A percentile compares a stretch with the other conserved stretches of the same genome.
These are phyloP conservation scores for Drosophila miranda DNA, from an alignment of 1,140 invertebrate genomes.

Conservation along the genomic window DNA sequence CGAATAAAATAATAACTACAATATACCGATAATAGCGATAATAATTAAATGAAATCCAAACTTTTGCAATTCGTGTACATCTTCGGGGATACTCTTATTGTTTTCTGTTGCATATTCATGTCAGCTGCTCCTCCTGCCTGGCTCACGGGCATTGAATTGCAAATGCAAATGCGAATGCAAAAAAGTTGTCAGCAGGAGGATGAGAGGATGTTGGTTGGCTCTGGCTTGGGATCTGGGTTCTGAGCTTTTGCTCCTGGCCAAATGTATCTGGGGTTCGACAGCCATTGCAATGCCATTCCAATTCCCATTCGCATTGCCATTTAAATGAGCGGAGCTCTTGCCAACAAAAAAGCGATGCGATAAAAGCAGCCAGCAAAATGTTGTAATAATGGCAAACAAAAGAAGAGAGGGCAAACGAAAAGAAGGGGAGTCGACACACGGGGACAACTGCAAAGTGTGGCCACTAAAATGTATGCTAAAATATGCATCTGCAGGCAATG, in stretches of 20 bases:
- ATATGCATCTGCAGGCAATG: conserved; percentile 62
- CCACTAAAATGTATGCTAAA: conserved; percentile 64
- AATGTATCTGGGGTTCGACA: conserved; percentile 23
- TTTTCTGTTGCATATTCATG: conserved; percentile 49
- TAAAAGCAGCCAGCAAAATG: conserved; percentile 46
- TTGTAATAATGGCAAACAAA: conserved; percentile 61
- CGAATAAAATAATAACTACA: conserved; percentile 23
- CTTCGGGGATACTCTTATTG: conserved; percentile 6
- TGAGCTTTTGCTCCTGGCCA: conserved; percentile 21
- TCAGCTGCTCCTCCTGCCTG: conserved; percentile 19
- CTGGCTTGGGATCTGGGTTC: conserved; percentile 1
- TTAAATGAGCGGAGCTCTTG: conserved; percentile 31
- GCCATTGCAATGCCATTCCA: background rate
- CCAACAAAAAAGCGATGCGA: conserved; percentile 22
- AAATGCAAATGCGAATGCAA: conserved; percentile 43
- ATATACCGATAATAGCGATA: conserved; percentile 12
- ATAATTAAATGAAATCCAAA: conserved; percentile 27
- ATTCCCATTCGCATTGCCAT: conserved; percentile 22
- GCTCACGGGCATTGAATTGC: conserved; percentile 45
- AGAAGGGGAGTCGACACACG: background rate
- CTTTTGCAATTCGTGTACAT: conserved; percentile 31
- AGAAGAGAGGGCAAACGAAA: conserved; percentile 9
- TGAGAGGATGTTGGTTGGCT: conserved; percentile 27
- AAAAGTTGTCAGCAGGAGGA: conserved; percentile 45
- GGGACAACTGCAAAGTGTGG: conserved; percentile 33